Conservation (phyloP, 2,113 vertebrate species). For the Panthera tigris region DNA sequence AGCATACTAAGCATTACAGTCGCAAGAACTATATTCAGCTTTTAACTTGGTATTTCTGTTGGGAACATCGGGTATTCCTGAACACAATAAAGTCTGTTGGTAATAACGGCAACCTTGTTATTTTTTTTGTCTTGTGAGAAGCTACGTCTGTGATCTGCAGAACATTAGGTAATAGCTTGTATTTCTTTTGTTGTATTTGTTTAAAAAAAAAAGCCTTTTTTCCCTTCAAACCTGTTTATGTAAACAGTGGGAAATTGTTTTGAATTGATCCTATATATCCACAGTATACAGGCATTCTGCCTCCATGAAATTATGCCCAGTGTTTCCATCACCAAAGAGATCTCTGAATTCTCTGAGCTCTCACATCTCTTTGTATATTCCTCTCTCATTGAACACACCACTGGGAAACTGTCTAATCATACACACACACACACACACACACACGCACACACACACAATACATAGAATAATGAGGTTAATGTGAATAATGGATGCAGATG, state of each 20-base stretch:
- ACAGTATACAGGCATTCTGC: neutral
- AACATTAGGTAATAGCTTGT: neutral
- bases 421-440: neutral
- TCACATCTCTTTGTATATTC: neutral
- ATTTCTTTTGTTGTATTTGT: neutral
- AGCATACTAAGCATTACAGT: neutral
- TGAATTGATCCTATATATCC: neutral
- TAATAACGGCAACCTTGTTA: constrained; percentile 36
- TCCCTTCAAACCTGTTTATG: neutral
- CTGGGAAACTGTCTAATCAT: neutral
- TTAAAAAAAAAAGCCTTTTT: neutral
- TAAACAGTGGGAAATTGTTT: neutral
- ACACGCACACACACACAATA: too few relatives aligned
- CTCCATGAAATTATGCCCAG: neutral
- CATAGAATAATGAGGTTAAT: too few relatives aligned
- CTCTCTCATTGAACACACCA: neutral
- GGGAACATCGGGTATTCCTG: constrained; percentile 11
- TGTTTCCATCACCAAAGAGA: neutral
- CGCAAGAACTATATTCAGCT: neutral
- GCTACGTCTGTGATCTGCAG: neutral
- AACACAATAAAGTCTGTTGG: neutral
- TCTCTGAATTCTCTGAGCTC: neutral
- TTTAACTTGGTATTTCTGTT: neutral
- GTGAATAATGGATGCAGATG: neutral
- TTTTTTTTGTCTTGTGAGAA: neutral